Conservation (phyloP, 2,797 vertebrate species). For the Hephaestus fuliginosus region DNA sequence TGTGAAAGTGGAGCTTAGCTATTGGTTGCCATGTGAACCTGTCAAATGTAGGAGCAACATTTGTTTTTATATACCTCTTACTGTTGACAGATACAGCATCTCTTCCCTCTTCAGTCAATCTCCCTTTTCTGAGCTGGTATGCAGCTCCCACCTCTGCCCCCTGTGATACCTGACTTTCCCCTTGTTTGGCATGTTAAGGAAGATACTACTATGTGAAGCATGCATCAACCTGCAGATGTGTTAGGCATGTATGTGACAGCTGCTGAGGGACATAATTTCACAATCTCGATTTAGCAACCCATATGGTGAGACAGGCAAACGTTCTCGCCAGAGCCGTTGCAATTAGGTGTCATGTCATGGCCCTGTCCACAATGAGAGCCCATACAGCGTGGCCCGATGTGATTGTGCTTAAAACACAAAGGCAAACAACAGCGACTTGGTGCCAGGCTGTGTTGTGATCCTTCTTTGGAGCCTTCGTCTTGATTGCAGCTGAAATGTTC, state of each 20-base stretch:
- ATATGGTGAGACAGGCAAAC: constrained; percentile 14
- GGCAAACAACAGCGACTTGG: background rate
- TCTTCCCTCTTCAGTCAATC: constrained; percentile 1
- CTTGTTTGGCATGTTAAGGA: background rate
- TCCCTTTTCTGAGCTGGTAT: background rate
- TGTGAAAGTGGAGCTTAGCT: background rate
- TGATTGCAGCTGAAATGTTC: constrained; percentile 9
- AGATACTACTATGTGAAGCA: background rate
- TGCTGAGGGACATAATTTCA: constrained; percentile 11
- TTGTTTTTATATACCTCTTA: background rate
- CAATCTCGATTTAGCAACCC: constrained; percentile 1
- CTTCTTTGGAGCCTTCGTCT: constrained; percentile 24
- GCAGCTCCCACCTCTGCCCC: background rate
- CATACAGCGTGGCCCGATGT: background rate
- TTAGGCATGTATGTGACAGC: constrained; percentile 9
- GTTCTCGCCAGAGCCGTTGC: constrained; percentile 15
- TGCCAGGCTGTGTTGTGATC: constrained; percentile 17
- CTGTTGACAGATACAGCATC: background rate
- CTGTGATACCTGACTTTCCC: background rate
- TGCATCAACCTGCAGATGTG: background rate
- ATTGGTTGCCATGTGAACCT: background rate
- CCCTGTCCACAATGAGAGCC: background rate
- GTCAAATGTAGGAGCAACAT: background rate
- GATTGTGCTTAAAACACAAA: constrained; percentile 17
- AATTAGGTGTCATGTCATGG: constrained; percentile 20